Conservation (phyloP, 2,113 vertebrate genomes). For the Tragelaphus strepsiceros region DNA sequence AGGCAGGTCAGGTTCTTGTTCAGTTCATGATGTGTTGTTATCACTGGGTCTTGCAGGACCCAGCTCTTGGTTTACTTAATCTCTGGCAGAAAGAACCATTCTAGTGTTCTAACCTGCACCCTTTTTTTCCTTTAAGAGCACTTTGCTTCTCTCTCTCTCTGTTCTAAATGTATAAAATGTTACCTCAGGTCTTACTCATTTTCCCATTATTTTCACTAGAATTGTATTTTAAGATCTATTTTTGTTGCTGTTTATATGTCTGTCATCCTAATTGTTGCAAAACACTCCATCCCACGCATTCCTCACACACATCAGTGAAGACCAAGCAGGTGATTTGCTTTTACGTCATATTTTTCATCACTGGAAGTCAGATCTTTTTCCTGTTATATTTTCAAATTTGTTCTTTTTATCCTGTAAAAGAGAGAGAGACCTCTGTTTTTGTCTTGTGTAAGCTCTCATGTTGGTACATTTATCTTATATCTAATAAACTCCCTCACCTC, state of each 20-base stretch:
- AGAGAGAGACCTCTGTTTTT: background rate
- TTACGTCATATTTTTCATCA: background rate
- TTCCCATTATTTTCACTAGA: background rate
- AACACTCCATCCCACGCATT: accelerated
- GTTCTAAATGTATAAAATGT: background rate
- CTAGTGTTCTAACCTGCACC: too few relatives aligned
- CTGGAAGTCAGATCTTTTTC: background rate
- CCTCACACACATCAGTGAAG: background rate
- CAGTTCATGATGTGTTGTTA: background rate
- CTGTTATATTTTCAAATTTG: background rate
- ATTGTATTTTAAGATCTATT: background rate
- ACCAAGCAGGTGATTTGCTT: background rate
- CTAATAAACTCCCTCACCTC: background rate
- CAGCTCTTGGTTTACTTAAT: accelerated
- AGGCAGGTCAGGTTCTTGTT: background rate
- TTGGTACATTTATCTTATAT: background rate
- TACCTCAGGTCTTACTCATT: background rate
- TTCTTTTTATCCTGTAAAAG: background rate
- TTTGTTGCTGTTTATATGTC: too few relatives aligned
- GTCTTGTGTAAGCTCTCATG: background rate
- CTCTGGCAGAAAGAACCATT: background rate
- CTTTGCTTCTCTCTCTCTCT: background rate
- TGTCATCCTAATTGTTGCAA: background rate
- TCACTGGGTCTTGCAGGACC: background rate
- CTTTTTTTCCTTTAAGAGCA: background rate